Evolutionary conservation across 1,140 invertebrate species (phyloP).

Genomic region (Mylabris phalerata): DNA sequence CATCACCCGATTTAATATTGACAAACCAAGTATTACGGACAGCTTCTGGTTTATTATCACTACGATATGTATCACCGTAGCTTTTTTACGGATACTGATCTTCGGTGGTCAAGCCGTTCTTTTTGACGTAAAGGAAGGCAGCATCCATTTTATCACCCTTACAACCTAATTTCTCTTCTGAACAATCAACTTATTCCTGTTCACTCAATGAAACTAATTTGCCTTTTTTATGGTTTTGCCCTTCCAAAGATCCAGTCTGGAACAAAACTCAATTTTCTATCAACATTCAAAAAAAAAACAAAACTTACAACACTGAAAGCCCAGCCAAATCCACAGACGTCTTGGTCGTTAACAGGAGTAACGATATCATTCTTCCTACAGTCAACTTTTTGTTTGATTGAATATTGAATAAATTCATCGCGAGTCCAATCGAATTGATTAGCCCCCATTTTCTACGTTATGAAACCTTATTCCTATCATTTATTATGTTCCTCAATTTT

Average conservation of each 20-base stretch:
- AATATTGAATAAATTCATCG: constrained; percentile 1
- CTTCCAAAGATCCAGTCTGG: constrained; percentile 86
- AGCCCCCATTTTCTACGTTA: background rate
- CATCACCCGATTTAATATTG: no score
- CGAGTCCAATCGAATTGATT: constrained; percentile 9
- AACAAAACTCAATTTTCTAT: no score
- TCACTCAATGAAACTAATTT: constrained; percentile 83
- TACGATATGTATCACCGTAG: constrained; percentile 12
- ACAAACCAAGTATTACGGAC: constrained; percentile 38
- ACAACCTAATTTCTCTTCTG: constrained; percentile 86
- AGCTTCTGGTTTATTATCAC: constrained; percentile 36
- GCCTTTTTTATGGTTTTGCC: constrained; percentile 59
- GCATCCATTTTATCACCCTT: constrained; percentile 89
- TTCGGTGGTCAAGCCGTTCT: constrained; percentile 90
- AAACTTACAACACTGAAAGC: constrained; percentile 67
- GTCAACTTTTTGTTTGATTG: no score
- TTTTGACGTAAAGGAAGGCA: constrained; percentile 82
- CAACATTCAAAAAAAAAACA: background rate
- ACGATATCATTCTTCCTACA: no score
- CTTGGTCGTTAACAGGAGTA: no score
- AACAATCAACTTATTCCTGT: constrained; percentile 85
- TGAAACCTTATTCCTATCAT: constrained; percentile 1
- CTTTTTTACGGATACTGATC: constrained; percentile 45
- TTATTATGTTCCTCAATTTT: constrained; percentile 11
- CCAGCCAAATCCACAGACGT: constrained; percentile 87